Conservation (phyloP, 2,797 vertebrate genomes). For the Oreortyx pictus region DNA sequence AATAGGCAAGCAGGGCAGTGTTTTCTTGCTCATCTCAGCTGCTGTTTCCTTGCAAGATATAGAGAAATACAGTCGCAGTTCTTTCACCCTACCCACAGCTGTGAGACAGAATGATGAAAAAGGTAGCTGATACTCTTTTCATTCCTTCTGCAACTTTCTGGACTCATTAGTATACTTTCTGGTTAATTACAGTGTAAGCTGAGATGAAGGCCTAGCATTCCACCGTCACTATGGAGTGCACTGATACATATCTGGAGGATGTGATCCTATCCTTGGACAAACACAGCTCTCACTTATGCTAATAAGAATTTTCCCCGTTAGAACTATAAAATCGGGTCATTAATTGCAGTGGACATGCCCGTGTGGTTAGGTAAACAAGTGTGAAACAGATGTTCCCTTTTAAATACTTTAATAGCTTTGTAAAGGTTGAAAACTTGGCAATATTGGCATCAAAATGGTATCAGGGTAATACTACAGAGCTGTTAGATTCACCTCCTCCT, state of each 20-base stretch:
- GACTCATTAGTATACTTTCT: neutral
- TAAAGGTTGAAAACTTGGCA: neutral
- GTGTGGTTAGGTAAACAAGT: neutral
- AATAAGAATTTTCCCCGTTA: neutral
- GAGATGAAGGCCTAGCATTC: neutral
- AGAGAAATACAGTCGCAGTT: neutral
- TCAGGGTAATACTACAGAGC: neutral
- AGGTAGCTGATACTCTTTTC: neutral
- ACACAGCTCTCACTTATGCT: neutral
- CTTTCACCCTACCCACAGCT: neutral
- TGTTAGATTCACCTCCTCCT: neutral
- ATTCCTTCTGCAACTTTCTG: neutral
- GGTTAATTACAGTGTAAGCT: neutral
- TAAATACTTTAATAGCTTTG: neutral
- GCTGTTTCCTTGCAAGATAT: neutral
- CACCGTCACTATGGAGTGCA: neutral
- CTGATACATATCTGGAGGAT: accelerated
- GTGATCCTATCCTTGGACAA: neutral
- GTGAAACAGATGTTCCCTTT: neutral
- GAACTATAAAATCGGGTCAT: neutral
- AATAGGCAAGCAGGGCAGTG: neutral
- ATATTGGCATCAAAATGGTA: neutral
- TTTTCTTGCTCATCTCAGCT: neutral
- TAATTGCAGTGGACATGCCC: neutral
- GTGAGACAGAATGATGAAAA: neutral